Conservation (phyloP, 2,797 vertebrate species). For the Anguilla marmorata region DNA sequence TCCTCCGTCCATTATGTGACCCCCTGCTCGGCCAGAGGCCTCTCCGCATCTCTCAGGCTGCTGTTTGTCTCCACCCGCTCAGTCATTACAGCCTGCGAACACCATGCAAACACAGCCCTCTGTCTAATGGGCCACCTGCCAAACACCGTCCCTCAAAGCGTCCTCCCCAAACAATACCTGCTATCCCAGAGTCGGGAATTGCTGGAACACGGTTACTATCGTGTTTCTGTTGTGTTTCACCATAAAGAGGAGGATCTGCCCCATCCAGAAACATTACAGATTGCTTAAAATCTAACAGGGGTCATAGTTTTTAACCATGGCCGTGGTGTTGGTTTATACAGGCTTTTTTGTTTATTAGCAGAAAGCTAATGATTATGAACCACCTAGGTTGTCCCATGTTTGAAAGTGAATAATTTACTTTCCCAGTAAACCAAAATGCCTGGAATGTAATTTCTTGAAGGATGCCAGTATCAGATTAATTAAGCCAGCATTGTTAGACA, state of each 20-base stretch:
- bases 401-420: slow-evolving; percentile 16
- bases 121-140: slow-evolving; percentile 35
- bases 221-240: background rate
- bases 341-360: slow-evolving; percentile 20
- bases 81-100: background rate
- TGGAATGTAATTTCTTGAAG: background rate
- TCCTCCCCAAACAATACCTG: background rate
- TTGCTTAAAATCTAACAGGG: slow-evolving; percentile 24
- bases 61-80: background rate
- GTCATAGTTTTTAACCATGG: background rate
- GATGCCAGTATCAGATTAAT: background rate
- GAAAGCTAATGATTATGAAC: slow-evolving; percentile 30
- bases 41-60: background rate
- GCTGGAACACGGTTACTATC: background rate
- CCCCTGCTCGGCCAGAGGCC: background rate
- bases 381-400: background rate
- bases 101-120: slow-evolving; percentile 25
- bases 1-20: slow-evolving; percentile 21
- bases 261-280: background rate
- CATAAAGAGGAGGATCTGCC: background rate
- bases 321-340: background rate
- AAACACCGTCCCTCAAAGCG: background rate
- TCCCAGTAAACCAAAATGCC: background rate
- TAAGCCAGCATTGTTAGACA: background rate
- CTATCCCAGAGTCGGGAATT: background rate